Conservation (phyloP, 1,140 invertebrate species). For the Kradibia gibbosae region DNA sequence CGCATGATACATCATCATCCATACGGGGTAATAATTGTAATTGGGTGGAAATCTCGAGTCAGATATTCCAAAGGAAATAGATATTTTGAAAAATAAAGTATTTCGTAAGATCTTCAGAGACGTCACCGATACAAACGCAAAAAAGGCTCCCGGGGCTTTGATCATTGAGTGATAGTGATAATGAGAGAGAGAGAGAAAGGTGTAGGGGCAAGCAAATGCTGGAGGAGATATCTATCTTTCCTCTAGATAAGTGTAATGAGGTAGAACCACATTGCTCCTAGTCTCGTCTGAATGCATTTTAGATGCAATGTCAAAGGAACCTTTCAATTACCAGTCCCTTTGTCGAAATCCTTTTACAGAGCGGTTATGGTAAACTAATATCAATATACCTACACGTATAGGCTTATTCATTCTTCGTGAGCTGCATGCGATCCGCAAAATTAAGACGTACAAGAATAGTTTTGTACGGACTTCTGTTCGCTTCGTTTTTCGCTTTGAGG, state of each 20-base stretch:
- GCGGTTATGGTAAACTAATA: background rate
- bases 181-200: background rate
- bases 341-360: constrained; percentile 30
- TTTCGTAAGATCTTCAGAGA: too few relatives aligned
- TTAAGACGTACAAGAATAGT: background rate
- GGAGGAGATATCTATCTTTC: background rate
- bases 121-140: background rate
- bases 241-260: background rate
- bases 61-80: background rate
- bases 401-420: background rate
- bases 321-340: background rate
- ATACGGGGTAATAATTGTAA: background rate
- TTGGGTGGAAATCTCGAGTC: background rate
- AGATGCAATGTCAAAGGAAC: constrained; percentile 25
- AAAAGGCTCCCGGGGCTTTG: background rate
- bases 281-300: background rate
- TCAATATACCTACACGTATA: background rate
- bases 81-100: constrained; percentile 20
- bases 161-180: background rate
- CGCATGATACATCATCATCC: background rate
- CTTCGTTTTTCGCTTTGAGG: background rate
- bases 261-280: background rate
- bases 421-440: background rate
- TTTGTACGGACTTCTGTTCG: background rate
- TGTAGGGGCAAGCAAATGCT: background rate